Conservation (phyloP, 2,797 vertebrate species). For the Poeciliopsis infans region DNA sequence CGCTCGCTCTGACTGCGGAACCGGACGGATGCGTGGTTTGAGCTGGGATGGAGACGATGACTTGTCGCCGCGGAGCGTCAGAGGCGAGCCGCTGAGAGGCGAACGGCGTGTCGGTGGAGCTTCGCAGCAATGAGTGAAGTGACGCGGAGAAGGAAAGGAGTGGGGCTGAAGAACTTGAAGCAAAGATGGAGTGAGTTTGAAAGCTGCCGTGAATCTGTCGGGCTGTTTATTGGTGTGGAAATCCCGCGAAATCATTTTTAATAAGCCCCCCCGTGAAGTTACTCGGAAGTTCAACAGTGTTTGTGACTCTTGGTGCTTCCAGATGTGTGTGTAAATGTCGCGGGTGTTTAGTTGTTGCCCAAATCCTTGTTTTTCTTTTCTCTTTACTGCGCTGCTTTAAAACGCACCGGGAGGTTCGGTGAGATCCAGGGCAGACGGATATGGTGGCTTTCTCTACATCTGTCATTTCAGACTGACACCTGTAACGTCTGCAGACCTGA, state of each 20-base stretch:
- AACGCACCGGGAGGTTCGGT: not conserved
- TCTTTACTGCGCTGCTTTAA: not conserved
- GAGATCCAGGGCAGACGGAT: not conserved
- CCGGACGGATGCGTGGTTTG: not conserved
- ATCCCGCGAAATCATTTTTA: not conserved
- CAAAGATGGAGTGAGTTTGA: slow-evolving; percentile 74
- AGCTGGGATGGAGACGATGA: slow-evolving; percentile 36
- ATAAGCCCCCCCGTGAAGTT: not conserved
- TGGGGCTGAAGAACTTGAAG: slow-evolving; percentile 13
- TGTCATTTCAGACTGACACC: not conserved
- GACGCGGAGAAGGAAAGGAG: slow-evolving; percentile 32
- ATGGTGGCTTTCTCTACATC: not conserved
- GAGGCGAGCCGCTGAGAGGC: slow-evolving; percentile 1
- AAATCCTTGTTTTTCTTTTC: not conserved
- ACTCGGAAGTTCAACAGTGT: not conserved
- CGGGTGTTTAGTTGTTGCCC: not conserved
- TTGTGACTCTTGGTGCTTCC: not conserved
- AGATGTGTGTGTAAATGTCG: not conserved
- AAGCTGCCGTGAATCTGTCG: not conserved
- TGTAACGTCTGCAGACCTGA: not conserved
- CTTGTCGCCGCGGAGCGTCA: not conserved
- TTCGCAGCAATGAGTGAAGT: slow-evolving; percentile 56
- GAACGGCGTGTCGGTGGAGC: not conserved
- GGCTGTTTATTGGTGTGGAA: not conserved
- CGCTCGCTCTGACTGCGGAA: not conserved